Base-by-base conservation (phyloP, 2,888 invertebrate genomes). In the Silvanus unidentatus region DNA sequence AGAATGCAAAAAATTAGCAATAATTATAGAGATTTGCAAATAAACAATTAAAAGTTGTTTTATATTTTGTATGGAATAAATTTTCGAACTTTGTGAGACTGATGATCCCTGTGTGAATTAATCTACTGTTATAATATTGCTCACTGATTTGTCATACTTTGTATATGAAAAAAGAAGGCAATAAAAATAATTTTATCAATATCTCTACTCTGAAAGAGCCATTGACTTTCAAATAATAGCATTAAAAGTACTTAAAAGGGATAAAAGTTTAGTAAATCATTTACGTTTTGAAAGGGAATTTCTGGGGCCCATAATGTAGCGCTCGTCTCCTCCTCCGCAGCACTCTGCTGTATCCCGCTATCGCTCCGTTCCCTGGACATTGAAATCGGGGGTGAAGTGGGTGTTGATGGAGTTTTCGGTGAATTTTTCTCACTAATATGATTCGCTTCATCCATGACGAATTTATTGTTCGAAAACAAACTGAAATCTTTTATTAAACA, bases 251-350 rank as follows among this genome's bases (percentile, higher is more conserved):
- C 32, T 15, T 14, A 30, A 10, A 13, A 41, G 11, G 2, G 10
- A 30, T 8, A 10, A 32, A 41, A 32, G 12, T 41, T 32, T 29
- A 30, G 16, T 29, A 13, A 15, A 10, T 9, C 11, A 35, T 9
- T 6, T 75, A 92, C 92, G 73, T 91, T 90, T 74, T 88, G 86
- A 67, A 93, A 93, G 1, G 92, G 93, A 69, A 92, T 89, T 74
- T 93, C 93, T 0, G 93, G 91, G 14, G 83, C 90, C 91, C 92
- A 93, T 60, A 90, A 89, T 0, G 84, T 81, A 1, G 83, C 83
- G 45, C 11, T 32, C 4, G 81, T 80, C 58, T 89, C 89, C 32
- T 90, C 90, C 16, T 90, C 89, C 1, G 81, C 76, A 43, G 79
- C 77, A 41, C 69, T 71, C 38, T 71, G 69, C 48, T 71, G 71